Base-by-base conservation (phyloP, 2,797 vertebrate species). In the Acridotheres tristis region DNA sequence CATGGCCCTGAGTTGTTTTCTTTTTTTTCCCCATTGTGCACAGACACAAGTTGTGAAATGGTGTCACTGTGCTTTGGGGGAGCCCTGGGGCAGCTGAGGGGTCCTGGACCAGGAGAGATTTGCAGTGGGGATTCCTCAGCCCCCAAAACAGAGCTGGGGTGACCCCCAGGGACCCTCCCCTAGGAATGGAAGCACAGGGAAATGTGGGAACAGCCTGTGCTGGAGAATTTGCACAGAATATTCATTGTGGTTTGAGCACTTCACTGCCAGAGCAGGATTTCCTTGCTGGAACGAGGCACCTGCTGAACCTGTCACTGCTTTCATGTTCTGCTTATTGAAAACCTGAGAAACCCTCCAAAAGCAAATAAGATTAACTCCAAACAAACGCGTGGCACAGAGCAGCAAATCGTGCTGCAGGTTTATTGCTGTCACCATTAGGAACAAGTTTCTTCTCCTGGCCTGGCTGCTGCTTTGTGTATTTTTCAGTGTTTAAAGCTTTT, bases 281-380 rank as follows among this genome's bases (percentile, higher is more conserved):
- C 84, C 88, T 50, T 23, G 59, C 81, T 66, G 75, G 54, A 68
- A 36, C 0, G 4, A 87, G 75, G 88, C 88, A 79, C 57, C 29
- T 7, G 38, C 53, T 82, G 74, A 91, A 79, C 80, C 88, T 57
- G 83, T 82, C 67, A 26, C 71, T 57, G 63, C 92, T 85, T 76
- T 71, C 83, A 27, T 61, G 67, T 90, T 94, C 91, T 5, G 2
- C 62, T 94, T 71, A 67, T 74, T 85, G 80, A 69, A 84, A 42
- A 76, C 74, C 90, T 71, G 92, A 85, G 87, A 92, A 94, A 40
- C 29, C 26, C 80, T 92, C 51, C 2, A 13, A 91, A 93, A 90
- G 74, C 82, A 94, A 94, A 86, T 23, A 20, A 84, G 88, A 78
- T 88, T 65, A 87, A 88, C 65, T 84, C 59, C 61, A 66, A 95